Evolutionary conservation across 1,140 invertebrate species (phyloP), one percentile per base, ranked within the genome.

Genomic region (Carposina sasakii): DNA sequence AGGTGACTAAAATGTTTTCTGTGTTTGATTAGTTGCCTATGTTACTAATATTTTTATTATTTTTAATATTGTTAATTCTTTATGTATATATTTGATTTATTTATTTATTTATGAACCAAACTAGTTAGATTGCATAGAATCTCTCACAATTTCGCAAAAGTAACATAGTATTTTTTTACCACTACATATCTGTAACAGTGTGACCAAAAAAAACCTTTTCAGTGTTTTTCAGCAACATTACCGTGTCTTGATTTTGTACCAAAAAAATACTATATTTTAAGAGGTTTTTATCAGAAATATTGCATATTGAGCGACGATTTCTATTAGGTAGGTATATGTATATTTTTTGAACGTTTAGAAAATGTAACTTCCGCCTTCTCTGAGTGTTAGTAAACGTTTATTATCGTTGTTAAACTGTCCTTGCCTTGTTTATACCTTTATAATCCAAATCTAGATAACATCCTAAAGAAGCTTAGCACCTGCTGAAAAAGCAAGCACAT

Each of bases 171-270:
- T n/a, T n/a, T n/a, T n/a, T n/a, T n/a, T n/a, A n/a, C n/a, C n/a
- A n/a, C n/a, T n/a, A n/a, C n/a, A n/a, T n/a, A n/a, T n/a, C n/a
- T n/a, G n/a, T n/a, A n/a, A n/a, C n/a, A n/a, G n/a, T n/a, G n/a
- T n/a, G n/a, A n/a, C n/a, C n/a, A n/a, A 48, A 54, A 54, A 5
- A 26, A 54, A 37, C 34, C 15, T 17, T n/a, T 16, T n/a, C 39
- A 54, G 52, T 54, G 26, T 48, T 40, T 31, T 42, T 43, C 45
- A 21, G 40, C 26, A 20, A 40, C 3, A 26, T 20, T 5, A 17
- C n/a, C 36, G 46, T 37, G 20, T n/a, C n/a, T n/a, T n/a, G n/a
- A n/a, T 48, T 39, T 48, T 48, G 39, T 48, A 39, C 15, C 52
- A 16, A 19, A 45, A 30, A 39, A 54, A 39, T 31, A 33, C 31